Conservation (phyloP, 2,797 vertebrate genomes). For the Carapus acus region DNA sequence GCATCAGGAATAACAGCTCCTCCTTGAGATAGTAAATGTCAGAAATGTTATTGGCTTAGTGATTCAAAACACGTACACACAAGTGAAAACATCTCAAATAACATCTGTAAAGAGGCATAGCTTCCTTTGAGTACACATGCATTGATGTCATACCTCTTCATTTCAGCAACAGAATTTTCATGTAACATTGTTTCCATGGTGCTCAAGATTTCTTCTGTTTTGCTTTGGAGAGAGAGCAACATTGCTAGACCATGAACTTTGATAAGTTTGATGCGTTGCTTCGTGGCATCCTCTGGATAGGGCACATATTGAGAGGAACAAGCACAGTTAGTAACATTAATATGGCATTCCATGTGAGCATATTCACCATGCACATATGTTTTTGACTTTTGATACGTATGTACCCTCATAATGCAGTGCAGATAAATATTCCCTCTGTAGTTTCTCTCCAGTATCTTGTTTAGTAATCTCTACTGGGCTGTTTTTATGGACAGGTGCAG, state of each 20-base stretch:
- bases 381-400: no score
- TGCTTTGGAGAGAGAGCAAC: constrained; percentile 69
- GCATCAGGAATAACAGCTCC: no score
- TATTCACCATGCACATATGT: neutral
- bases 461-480: constrained; percentile 49
- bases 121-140: neutral
- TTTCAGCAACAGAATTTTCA: constrained; percentile 74
- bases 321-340: constrained; percentile 20
- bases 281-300: constrained; percentile 69
- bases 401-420: constrained; percentile 80
- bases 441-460: constrained; percentile 62
- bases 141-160: constrained; percentile 76
- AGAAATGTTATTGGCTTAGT: no score
- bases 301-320: constrained; percentile 17
- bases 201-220: constrained; percentile 65
- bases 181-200: constrained; percentile 79
- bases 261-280: constrained; percentile 74
- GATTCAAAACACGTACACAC: no score
- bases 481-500: constrained; percentile 52
- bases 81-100: no score
- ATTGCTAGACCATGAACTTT: constrained; percentile 73
- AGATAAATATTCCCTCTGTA: constrained; percentile 74
- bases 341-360: constrained; percentile 16
- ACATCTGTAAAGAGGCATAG: no score
- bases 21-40: no score